phyloP scores from a whole-genome alignment of 2,113 vertebrate genomes.

The Notarius lentiginosus region DNA sequence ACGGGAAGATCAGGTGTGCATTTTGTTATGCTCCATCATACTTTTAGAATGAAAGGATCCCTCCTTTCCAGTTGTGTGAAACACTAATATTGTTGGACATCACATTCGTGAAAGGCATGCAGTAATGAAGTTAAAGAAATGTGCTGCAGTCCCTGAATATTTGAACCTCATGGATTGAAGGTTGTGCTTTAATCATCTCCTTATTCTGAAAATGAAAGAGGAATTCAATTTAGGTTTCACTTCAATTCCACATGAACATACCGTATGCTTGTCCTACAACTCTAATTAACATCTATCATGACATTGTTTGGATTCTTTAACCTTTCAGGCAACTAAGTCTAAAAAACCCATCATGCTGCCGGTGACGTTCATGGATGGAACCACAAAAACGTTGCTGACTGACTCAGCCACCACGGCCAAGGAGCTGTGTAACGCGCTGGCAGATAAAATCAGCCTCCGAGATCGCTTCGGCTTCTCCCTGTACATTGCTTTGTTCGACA shows the following conservation, averaged over 20 bases:
- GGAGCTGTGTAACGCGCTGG: constrained; percentile 87
- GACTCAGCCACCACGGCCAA: constrained; percentile 94
- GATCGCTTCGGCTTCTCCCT: constrained; percentile 96
- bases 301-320: not conserved
- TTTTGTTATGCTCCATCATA: not conserved
- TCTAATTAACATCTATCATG: not conserved
- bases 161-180: not conserved
- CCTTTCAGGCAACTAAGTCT: constrained; percentile 89
- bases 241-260: not conserved
- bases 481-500: constrained; percentile 97
- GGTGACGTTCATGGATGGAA: constrained; percentile 98
- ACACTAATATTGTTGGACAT: not conserved
- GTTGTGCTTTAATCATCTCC: not conserved
- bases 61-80: not conserved
- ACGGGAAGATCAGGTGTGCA: too few relatives aligned
- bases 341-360: constrained; percentile 98
- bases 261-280: not conserved
- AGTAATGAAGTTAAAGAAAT: not conserved
- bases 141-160: too few relatives aligned
- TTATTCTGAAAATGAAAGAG: not conserved
- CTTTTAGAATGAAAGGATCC: not conserved
- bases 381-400: constrained; percentile 91
- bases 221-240: not conserved
- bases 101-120: not conserved
- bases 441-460: constrained; percentile 89